Conservation (phyloP, 2,113 vertebrate species). For the Actenoides lindsayi region DNA sequence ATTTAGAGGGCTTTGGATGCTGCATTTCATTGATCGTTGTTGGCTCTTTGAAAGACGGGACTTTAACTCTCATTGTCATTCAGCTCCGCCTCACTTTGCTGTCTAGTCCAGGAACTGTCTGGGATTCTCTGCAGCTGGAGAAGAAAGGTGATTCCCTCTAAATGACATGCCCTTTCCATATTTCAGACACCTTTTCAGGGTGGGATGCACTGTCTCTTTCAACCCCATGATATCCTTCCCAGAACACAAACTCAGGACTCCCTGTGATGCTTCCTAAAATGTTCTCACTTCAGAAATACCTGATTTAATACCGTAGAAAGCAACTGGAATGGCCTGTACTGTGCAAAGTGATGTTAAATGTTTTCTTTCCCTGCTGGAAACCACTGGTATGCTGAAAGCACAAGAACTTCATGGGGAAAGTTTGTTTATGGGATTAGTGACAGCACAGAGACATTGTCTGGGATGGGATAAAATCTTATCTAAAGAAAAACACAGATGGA, state of each 20-base stretch:
- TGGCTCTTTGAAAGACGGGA: neutral
- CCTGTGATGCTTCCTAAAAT: neutral
- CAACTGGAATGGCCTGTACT: neutral
- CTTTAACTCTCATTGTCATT: neutral
- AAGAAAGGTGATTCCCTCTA: neutral
- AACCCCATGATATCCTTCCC: neutral
- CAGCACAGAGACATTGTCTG: neutral
- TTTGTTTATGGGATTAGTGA: neutral
- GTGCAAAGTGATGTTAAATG: neutral
- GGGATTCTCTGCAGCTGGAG: neutral
- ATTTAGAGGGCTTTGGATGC: neutral
- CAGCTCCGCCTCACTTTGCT: neutral
- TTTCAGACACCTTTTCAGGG: neutral
- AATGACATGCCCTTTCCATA: neutral
- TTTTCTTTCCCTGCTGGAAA: neutral
- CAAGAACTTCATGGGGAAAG: neutral
- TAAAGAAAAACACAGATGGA: conserved; percentile 12
- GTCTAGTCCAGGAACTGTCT: neutral
- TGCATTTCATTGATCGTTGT: neutral
- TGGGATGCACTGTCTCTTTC: neutral
- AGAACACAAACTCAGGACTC: neutral
- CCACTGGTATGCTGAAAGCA: neutral
- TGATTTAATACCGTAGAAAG: neutral
- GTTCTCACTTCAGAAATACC: neutral
- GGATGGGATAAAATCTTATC: conserved; percentile 34